A percentile compares a stretch with the other conserved stretches of the same genome.
These are phyloP conservation scores for Perodicticus potto DNA, from an alignment of 2,797 vertebrate genomes.

Conservation along the genomic window DNA sequence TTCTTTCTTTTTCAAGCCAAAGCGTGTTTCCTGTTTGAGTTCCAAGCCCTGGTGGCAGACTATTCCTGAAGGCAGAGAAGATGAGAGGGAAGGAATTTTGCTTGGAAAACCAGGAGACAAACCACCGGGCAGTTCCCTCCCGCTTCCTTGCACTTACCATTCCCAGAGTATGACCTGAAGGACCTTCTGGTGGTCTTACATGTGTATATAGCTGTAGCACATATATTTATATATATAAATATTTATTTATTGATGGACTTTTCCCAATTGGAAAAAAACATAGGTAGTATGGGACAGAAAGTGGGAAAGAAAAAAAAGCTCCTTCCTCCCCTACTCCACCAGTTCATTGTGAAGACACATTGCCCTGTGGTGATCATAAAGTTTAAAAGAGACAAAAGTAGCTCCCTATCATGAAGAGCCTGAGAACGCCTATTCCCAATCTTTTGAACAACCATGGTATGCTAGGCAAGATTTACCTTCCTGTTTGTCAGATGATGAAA, in stretches of 20 bases:
- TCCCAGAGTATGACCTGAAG: not conserved
- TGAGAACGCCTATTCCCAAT: conserved; percentile 4
- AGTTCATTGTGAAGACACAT: conserved; percentile 51
- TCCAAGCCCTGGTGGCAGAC: conserved; percentile 71
- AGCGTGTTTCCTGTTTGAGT: conserved; percentile 63
- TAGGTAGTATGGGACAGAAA: conserved; percentile 42
- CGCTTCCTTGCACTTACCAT: not conserved
- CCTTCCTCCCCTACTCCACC: not conserved
- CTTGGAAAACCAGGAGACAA: conserved; percentile 4
- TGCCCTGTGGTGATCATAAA: conserved; percentile 18
- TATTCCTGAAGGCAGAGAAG: conserved; percentile 60
- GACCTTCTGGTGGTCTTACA: not conserved
- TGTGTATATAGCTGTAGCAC: conserved; percentile 69
- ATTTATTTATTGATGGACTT: conserved; percentile 80
- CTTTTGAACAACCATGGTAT: not conserved
- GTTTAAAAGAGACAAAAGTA: conserved; percentile 32
- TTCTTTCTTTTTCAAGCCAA: conserved; percentile 73
- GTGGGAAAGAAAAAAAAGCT: conserved; percentile 44
- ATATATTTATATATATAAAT: conserved; percentile 79
- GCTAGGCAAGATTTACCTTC: not conserved
- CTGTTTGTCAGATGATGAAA: conserved; percentile 40
- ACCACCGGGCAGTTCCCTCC: not conserved
- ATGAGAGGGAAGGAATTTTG: not conserved
- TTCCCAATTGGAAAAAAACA: conserved; percentile 45
- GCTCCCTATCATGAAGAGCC: not conserved